Evolutionary conservation across 2,797 vertebrate species (phyloP), one percentile per base, ranked within the genome.

Genomic region (Somateria mollissima): DNA sequence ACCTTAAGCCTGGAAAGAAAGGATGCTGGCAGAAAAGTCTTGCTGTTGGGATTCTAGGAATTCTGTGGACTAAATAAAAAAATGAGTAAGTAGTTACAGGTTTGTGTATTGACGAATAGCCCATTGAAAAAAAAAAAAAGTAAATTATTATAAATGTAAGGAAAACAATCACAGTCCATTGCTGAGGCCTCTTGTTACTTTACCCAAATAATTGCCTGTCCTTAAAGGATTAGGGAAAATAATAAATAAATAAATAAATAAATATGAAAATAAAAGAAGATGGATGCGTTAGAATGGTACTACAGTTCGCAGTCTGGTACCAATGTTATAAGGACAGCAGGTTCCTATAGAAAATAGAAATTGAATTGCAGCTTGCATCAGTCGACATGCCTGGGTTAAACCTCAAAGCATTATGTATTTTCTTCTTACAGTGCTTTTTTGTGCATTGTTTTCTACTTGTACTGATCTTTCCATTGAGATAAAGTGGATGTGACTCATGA

Each of bases 331-430:
- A 69, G 64, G 32, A 67, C 54, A 74, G n/a, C 27, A 73, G 41
- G 13, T 84, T 65, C 11, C n/a, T 6, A 32, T 2, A 76, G 13
- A 51, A 91, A 45, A 67, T 32, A 89, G 45, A 79, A 95, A 92
- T 21, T 58, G 49, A 92, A 45, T 84, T 87, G 61, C 80, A 76
- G 32, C 53, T 71, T 78, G 39, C 49, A 64, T 80, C 79, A 58
- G 3, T 90, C 49, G 69, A 10, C 21, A 5, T 94, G 69, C 36
- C 57, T 62, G 65, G 39, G 49, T 83, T 87, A 74, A 56, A 79
- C 81, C 86, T 92, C 60, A 70, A 77, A 90, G 61, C 19, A n/a
- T 41, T 72, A 10, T 32, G 7, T 70, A 37, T 65, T 89, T 94
- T 90, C 61, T 39, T 83, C 47, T 77, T 62, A 57, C 7, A 4